A percentile compares a stretch with the other conserved stretches of the same genome.
Conservation (phyloP, 2,797 vertebrate species). For the Eulemur coronatus region DNA sequence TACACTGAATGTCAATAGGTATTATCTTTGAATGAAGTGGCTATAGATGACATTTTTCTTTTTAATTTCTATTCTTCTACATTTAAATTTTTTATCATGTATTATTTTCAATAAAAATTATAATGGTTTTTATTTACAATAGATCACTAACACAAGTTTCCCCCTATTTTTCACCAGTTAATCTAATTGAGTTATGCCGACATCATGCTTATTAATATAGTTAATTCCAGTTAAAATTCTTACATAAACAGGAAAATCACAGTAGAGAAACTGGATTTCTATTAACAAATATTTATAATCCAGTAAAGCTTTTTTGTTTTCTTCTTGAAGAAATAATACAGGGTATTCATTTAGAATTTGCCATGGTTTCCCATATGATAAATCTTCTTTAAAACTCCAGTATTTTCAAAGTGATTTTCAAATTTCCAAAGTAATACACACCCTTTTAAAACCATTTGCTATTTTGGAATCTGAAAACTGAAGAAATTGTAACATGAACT, state of each 20-base stretch:
- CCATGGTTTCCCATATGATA: not conserved
- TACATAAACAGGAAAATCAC: not conserved
- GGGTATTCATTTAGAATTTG: not conserved
- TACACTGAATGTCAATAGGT: not conserved
- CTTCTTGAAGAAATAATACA: not conserved
- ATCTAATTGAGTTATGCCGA: not conserved
- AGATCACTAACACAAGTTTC: not conserved
- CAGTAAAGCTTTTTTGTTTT: not conserved
- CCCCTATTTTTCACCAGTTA: not conserved
- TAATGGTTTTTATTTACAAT: not conserved
- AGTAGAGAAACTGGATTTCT: not conserved
- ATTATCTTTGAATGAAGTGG: not conserved
- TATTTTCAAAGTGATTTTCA: slow-evolving; percentile 17
- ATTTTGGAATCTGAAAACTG: slow-evolving; percentile 10
- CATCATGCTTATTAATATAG: not conserved
- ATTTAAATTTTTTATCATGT: not conserved
- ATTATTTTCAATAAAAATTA: slow-evolving; percentile 6
- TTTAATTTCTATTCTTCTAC: not conserved
- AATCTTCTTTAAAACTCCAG: not conserved
- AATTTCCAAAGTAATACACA: not conserved
- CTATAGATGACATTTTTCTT: not conserved
- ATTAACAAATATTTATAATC: slow-evolving; percentile 9
- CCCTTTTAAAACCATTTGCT: not conserved
- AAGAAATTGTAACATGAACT: not conserved
- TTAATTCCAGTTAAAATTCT: slow-evolving; percentile 10